phyloP scores from a whole-genome alignment of 1,140 invertebrate genomes.

The Reticulitermes speratus region DNA sequence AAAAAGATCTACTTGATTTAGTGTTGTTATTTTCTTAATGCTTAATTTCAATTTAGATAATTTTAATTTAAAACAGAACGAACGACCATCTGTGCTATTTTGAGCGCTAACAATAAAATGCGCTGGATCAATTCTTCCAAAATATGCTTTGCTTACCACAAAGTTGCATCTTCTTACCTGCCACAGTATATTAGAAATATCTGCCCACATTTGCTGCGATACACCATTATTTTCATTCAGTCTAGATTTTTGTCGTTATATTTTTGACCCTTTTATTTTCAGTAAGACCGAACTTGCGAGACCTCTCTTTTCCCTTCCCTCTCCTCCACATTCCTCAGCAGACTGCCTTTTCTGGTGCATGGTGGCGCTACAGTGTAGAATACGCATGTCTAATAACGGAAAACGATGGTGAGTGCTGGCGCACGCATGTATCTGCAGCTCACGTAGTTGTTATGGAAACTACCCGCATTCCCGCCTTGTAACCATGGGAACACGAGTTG shows the following conservation, averaged over 20 bases:
- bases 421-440: conserved; percentile 29
- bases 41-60: too few species aligned
- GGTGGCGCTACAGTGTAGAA: not conserved
- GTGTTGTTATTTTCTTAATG: too few species aligned
- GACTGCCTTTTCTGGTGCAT: not conserved
- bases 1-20: too few species aligned
- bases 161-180: too few species aligned
- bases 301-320: not conserved
- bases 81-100: too few species aligned
- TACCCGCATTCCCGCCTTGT: conserved; percentile 51
- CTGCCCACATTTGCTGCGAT: not conserved
- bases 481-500: conserved; percentile 45
- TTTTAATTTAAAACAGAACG: too few species aligned
- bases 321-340: not conserved
- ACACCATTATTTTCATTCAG: not conserved
- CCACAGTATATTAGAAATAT: not conserved
- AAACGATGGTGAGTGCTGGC: not conserved
- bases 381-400: not conserved
- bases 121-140: too few species aligned
- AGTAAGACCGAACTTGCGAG: too few species aligned
- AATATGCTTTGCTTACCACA: too few species aligned
- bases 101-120: too few species aligned
- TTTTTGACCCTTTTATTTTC: not conserved
- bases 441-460: conserved; percentile 47
- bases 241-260: not conserved